Base-by-base conservation (phyloP, 2,888 invertebrate species). In the Ochlodes sylvanus region DNA sequence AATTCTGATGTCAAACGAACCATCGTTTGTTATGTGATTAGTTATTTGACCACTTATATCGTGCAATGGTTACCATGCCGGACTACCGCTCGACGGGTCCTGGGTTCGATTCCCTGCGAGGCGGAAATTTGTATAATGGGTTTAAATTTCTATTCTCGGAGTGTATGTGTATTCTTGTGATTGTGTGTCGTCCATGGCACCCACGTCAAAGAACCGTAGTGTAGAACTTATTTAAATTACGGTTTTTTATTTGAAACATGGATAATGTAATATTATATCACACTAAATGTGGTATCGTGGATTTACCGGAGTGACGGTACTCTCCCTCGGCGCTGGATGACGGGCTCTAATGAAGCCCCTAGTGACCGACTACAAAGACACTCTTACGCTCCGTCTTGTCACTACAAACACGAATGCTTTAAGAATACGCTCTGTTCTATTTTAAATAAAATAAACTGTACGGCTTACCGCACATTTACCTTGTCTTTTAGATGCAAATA, bases 341-440 rank as follows among this genome's bases (percentile, higher is more conserved):
- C 78, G 77, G 77, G 77, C 76, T 78, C 81, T 89, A 88, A 89
- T 88, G 87, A 89, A 87, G 88, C 87, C 89, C 87, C 87, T 73
- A 76, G 87, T 79, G 89, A 77, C 77, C 77, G 69, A 74, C 75
- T 75, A 81, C 82, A 83, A 82, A 82, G 65, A 52, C 70, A 76
- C 74, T 73, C 75, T 71, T 54, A 62, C 69, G 72, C 72, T 72
- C 72, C 71, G 65, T 74, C 76, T 77, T 81, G 79, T 80, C 77
- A 78, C 66, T 42, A 61, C 66, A 60, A 67, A 67, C 52, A 66
- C 61, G 55, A 67, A 67, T 61, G 61, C 61, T 67, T 67, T 67
- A 67, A 67, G 67, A 67, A 67, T 61, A 61, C 38, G 21, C 61
- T 32, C 65, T 52, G 27, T 66, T 60, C 60, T 42, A 32, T 60